Percentiles rank a stretch among this genome's conserved stretches.
Evolutionary conservation across 2,797 vertebrate species (phyloP).

Genomic region (Philypnodon macrostomus): DNA sequence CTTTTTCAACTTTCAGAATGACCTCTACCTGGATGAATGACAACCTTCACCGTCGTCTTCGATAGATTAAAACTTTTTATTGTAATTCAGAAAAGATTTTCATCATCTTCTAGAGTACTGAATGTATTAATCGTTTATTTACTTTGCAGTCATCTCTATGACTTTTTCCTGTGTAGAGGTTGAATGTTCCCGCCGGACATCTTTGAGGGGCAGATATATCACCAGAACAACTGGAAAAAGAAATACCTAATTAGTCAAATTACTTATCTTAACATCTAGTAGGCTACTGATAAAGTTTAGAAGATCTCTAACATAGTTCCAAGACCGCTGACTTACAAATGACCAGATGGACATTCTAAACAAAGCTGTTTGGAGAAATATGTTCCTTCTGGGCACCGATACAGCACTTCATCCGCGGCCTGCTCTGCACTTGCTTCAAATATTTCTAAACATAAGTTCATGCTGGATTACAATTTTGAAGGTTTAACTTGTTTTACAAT

Average conservation of each 20-base stretch:
- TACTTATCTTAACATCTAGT: constrained; percentile 6
- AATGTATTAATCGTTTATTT: constrained; percentile 7
- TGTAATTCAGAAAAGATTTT: too few species aligned
- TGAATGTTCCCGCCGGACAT: constrained; percentile 78
- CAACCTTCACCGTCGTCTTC: too few species aligned
- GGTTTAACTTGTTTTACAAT: background rate
- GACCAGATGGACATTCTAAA: constrained; percentile 80
- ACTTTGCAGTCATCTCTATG: constrained; percentile 80
- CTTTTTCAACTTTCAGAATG: too few species aligned
- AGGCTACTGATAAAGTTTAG: background rate
- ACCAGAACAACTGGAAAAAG: constrained; percentile 76
- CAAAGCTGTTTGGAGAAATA: constrained; percentile 76
- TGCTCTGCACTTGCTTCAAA: constrained; percentile 50
- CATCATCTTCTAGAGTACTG: too few species aligned
- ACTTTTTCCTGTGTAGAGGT: constrained; percentile 69
- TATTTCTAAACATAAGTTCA: constrained; percentile 26
- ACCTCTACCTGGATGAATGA: too few species aligned
- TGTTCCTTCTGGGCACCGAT: constrained; percentile 74
- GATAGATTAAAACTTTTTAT: too few species aligned
- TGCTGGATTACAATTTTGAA: too few species aligned
- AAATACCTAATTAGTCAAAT: too few species aligned
- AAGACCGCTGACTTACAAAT: constrained; percentile 78
- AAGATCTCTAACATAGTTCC: background rate
- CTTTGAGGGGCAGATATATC: constrained; percentile 71
- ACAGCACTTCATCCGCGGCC: constrained; percentile 19